These are phyloP conservation scores for Mionectes olivaceus DNA, from an alignment of 2,797 vertebrate genomes.

Conservation along the genomic window DNA sequence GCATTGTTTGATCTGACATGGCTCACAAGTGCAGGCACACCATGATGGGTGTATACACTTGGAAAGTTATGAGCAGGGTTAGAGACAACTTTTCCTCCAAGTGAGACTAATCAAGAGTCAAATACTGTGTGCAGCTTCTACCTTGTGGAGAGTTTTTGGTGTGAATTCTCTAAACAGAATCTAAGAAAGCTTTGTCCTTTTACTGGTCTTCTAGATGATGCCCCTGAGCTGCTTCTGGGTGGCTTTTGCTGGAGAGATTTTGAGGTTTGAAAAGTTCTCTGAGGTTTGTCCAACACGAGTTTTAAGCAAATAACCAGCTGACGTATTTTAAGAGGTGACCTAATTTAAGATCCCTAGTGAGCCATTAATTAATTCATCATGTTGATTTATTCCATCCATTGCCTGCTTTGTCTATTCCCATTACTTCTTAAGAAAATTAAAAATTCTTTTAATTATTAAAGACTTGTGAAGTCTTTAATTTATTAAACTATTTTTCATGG, in stretches of 20 bases:
- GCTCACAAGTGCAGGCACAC: background rate
- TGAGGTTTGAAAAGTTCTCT: conserved; percentile 18
- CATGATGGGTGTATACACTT: background rate
- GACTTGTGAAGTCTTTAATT: conserved; percentile 46
- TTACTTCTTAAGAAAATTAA: conserved; percentile 65
- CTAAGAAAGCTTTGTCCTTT: background rate
- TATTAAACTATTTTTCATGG: conserved; percentile 57
- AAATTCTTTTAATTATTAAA: conserved; percentile 71
- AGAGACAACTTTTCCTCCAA: background rate
- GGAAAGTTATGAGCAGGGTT: background rate
- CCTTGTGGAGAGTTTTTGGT: background rate
- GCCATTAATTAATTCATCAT: conserved; percentile 72
- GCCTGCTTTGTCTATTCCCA: conserved; percentile 66
- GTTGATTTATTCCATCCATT: conserved; percentile 67
- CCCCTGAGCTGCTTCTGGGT: background rate
- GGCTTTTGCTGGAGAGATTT: background rate
- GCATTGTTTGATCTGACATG: background rate
- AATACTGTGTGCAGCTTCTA: background rate
- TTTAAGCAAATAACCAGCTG: conserved; percentile 52
- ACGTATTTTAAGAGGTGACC: conserved; percentile 63
- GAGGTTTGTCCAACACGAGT: background rate
- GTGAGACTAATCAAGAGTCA: background rate
- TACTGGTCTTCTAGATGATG: background rate
- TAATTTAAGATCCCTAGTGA: conserved; percentile 59
- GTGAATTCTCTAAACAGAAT: background rate